phyloP scores from a whole-genome alignment of 2,113 vertebrate species.

The Zapornia atra region DNA sequence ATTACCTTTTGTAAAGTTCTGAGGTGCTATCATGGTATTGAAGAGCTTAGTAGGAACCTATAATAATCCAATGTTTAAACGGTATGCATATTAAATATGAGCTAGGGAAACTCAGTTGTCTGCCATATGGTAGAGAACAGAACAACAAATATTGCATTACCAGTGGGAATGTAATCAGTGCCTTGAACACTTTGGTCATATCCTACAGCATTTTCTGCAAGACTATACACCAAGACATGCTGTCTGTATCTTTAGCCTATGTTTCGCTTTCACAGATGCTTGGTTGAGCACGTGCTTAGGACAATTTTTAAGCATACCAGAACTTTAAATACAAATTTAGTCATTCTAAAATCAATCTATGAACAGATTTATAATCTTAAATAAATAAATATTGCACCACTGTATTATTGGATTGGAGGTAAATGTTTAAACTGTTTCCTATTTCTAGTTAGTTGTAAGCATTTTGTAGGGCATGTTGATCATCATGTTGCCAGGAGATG shows the following conservation, averaged over 20 bases:
- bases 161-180: background rate
- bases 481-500: constrained; percentile 38
- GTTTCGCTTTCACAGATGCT: background rate
- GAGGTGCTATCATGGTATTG: background rate
- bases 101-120: background rate
- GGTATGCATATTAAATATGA: background rate
- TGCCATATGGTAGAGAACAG: background rate
- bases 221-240: background rate
- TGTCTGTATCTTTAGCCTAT: background rate
- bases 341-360: background rate
- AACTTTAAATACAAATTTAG: background rate
- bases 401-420: background rate
- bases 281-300: background rate
- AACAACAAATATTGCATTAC: background rate
- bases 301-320: background rate
- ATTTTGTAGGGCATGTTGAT: background rate
- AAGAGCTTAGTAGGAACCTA: background rate
- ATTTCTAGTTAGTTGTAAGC: background rate
- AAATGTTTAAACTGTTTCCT: constrained; percentile 12
- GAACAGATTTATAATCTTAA: background rate
- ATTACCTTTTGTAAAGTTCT: background rate
- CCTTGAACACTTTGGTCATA: background rate
- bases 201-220: background rate
- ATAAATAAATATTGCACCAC: background rate
- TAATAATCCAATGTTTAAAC: background rate